Evolutionary conservation across 2,113 vertebrate species (phyloP), one percentile per base, ranked within the genome.

Genomic region (Dipodomys ordii): DNA sequence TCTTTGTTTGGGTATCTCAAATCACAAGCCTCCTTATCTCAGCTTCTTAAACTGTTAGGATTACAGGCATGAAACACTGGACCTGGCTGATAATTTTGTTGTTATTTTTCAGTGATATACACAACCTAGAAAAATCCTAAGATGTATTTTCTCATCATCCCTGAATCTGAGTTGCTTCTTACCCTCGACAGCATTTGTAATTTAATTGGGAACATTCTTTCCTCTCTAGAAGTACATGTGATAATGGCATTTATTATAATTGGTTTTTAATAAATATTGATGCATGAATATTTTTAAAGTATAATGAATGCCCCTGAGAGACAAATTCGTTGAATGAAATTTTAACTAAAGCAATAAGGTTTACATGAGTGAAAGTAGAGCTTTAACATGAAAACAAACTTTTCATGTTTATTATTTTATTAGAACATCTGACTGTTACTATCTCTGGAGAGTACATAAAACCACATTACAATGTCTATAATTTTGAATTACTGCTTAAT

Each of bases 401-500:
- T 89, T 60, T 88, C 69, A 90, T 89, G 49, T 67, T 94, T 85
- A 89, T 60, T 94, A 90, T 79, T 81, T 44, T 92, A 80, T 93
- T 85, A 87, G 65, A 93, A 88, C 2, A 92, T 95, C 72, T 91
- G 72, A 57, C n/a, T 73, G 2, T 93, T 95, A 80, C 78, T 90
- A 74, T 77, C 88, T 74, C 76, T 96, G n/a, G 76, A 88, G 92
- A 93, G 76, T 90, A 95, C 83, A 90, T 90, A 96, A 94, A 93
- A 92, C 77, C 44, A 83, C 53, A 94, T 93, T 96, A 96, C 94
- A 92, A 84, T 90, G 87, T 93, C 93, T 83, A 25, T 27, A 46
- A 1, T 88, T 91, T 92, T 96, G 87, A 97, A 71, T 94, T 74
- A 96, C 95, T 64, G 32, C 88, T 97, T 91, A 95, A 95, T 95